Base-by-base conservation (phyloP, 1,140 invertebrate species). In the Gonioctena quinquepunctata region DNA sequence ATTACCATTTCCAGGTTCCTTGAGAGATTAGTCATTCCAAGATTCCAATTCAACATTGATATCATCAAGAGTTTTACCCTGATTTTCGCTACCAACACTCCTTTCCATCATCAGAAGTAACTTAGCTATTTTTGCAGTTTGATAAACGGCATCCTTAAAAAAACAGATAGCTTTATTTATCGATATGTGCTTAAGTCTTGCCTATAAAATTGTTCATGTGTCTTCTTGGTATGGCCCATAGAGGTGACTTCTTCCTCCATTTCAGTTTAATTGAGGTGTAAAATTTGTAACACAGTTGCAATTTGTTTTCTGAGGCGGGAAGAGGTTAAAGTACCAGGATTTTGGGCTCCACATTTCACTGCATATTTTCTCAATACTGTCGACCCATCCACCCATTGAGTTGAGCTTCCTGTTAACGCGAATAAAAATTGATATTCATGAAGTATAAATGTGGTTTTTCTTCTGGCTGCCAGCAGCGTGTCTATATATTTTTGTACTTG, bases 181-280 rank as follows among this genome's bases (percentile, higher is more conserved):
- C 16, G 33, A 13, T 42, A 42, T 2, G 16, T 42, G 33, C n/a
- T 42, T 8, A 42, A 42, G 8, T 13, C n/a, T 50, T 61, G 74
- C 74, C 72, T 71, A 49, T 74, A 76, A 72, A 67, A 76, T 59
- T 71, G 64, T 60, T 73, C 71, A 60, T 74, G 74, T n/a, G 74
- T 76, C 67, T 76, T 72, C 59, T 67, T 76, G 0, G 71, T 76
- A 42, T 76, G 72, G 2, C 72, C 71, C 71, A 75, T 75, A 56
- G 73, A 75, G 2, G 27, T 61, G 1, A 71, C 74, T 22, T 68
- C 23, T 66, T 75, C 52, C 66, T 75, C 71, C 60, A 72, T 70
- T 70, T 75, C 73, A 13, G 52, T 23, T 26, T 73, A 61, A 68
- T 70, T 63, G n/a, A 75, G 22, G 68, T 72, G 57, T 56, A 73